Evolutionary conservation across 2,797 vertebrate species (phyloP), one percentile per base, ranked within the genome.

Genomic region (Malurus leucopterus): DNA sequence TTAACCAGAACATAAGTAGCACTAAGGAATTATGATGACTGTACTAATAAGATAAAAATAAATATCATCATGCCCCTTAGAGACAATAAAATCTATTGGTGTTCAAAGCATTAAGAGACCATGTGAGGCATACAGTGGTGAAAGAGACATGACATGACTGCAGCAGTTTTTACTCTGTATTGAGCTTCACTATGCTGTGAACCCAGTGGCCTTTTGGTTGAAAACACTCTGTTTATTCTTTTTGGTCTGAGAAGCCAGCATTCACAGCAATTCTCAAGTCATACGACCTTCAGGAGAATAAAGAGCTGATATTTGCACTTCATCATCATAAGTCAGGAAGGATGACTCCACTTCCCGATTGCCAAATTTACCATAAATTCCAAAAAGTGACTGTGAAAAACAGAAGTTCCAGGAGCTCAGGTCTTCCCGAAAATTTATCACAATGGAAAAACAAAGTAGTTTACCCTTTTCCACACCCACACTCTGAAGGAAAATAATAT

Each of bases 231-330:
- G 23, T 78, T 86, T 92, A 69, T 87, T 87, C 82, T 84, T 81
- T 75, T 64, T 40, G 53, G 70, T 72, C 29, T 75, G 65, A 95
- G 64, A 89, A 84, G 29, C 6, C 38, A 75, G 68, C 67, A 84
- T 78, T 89, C 84, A 75, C 11, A 75, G 84, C 75, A 84, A 26
- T 75, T 94, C 67, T 81, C 46, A 86, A 89, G 79, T 91, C 80
- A 55, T 90, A 78, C 3, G 86, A 92, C 63, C 49, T 88, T 85
- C 75, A 68, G 36, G 17, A 84, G 86, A 85, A 77, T 74, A 85
- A 94, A 90, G 73, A 87, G 73, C 70, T 93, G 89, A 91, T 90
- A 95, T 91, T 92, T 93, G 86, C 82, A 84, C 82, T 94, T 93
- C 73, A 90, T 89, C 55, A 87, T 91, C 70, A 34, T 75, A 93